These are phyloP conservation scores for Apotomis capreana DNA, from an alignment of 2,888 invertebrate genomes.

Conservation along the genomic window DNA sequence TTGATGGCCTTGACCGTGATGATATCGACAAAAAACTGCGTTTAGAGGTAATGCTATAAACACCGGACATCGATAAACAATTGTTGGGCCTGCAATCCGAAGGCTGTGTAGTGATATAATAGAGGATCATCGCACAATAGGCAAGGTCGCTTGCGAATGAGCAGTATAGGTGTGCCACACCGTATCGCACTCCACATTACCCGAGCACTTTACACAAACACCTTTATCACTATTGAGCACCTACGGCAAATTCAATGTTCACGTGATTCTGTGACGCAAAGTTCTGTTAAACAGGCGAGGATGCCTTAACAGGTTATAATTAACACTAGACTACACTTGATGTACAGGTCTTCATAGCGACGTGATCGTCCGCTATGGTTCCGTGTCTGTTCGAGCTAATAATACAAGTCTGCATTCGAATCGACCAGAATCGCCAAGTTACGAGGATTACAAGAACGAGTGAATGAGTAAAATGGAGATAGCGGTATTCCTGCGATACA, in stretches of 20 bases:
- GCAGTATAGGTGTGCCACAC: slow-evolving; percentile 41
- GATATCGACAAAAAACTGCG: slow-evolving; percentile 21
- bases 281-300: slow-evolving; percentile 8
- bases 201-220: slow-evolving; percentile 25
- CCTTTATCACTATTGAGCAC: slow-evolving; percentile 37
- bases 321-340: slow-evolving; percentile 28
- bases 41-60: slow-evolving; percentile 21
- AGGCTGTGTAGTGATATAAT: slow-evolving; percentile 32
- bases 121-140: slow-evolving; percentile 43
- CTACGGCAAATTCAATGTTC: slow-evolving; percentile 26
- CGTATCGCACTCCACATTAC: slow-evolving; percentile 9
- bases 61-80: slow-evolving; percentile 36
- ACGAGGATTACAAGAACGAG: neutral
- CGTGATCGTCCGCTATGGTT: slow-evolving; percentile 13
- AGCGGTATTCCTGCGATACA: slow-evolving; percentile 18
- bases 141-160: slow-evolving; percentile 44
- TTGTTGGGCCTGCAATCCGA: slow-evolving; percentile 24
- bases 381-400: slow-evolving; percentile 31
- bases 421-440: slow-evolving; percentile 2
- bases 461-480: slow-evolving; percentile 2
- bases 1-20: slow-evolving; percentile 30
- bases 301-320: slow-evolving; percentile 32
- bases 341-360: slow-evolving; percentile 12
- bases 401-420: slow-evolving; percentile 28
- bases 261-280: slow-evolving; percentile 36